phyloP scores from a whole-genome alignment of 2,797 vertebrate species.

The Tokudaia muenninki region DNA sequence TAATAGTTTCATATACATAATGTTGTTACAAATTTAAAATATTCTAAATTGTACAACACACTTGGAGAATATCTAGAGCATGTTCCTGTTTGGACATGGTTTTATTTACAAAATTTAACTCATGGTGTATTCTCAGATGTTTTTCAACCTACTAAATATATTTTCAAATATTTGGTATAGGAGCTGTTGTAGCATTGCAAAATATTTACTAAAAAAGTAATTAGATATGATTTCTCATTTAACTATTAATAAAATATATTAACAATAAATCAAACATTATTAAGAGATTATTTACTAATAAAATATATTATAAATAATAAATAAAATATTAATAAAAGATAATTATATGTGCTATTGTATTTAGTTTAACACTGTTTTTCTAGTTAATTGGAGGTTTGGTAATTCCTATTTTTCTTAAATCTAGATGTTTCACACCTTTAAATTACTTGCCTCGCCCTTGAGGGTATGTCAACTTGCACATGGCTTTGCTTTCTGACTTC shows the following conservation, averaged over 20 bases:
- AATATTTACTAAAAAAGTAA: not conserved
- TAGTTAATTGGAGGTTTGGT: not conserved
- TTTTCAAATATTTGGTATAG: not conserved
- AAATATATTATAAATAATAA: not conserved
- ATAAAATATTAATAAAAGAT: not conserved
- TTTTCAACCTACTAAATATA: not conserved
- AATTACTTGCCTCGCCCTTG: slow-evolving; percentile 58
- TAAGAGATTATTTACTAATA: not conserved
- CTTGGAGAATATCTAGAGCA: not conserved
- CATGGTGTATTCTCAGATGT: not conserved
- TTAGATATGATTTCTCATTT: not conserved
- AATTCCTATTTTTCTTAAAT: slow-evolving; percentile 32
- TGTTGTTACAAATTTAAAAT: not conserved
- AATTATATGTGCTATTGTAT: not conserved
- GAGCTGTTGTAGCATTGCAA: not conserved
- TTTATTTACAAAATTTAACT: not conserved
- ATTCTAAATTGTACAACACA: slow-evolving; percentile 28
- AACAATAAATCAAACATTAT: not conserved
- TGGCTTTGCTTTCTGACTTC: slow-evolving; percentile 68
- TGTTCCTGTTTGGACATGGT: not conserved
- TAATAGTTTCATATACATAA: not conserved
- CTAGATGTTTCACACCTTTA: slow-evolving; percentile 73
- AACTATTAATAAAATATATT: not conserved
- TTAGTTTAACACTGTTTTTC: slow-evolving; percentile 44
- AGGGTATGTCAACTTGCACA: slow-evolving; percentile 35